A percentile compares a stretch with the other conserved stretches of the same genome.
phyloP scores from a whole-genome alignment of 2,113 vertebrate genomes.

The Muntiacus muntjak region DNA sequence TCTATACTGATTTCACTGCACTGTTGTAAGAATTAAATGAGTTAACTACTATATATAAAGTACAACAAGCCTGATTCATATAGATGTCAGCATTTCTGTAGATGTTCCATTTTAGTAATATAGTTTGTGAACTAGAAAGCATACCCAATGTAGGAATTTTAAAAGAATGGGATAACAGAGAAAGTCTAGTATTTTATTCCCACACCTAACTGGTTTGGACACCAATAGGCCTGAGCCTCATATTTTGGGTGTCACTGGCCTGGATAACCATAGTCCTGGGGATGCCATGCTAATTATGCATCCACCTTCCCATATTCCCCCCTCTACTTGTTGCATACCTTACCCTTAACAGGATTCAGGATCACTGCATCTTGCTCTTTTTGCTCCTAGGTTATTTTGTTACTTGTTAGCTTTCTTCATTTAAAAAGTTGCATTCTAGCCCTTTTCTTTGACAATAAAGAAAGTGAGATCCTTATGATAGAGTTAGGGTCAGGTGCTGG shows the following conservation, averaged over 20 bases:
- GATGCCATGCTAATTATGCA: neutral
- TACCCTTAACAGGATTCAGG: neutral
- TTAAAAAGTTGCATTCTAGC: neutral
- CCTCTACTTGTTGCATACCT: neutral
- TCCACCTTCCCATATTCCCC: neutral
- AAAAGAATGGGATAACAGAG: neutral
- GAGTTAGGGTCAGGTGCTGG: neutral
- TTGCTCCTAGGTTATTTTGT: neutral
- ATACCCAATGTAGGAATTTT: neutral
- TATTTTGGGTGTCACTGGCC: neutral
- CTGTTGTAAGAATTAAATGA: neutral
- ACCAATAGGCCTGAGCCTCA: neutral
- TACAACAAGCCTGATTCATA: neutral
- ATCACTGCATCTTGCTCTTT: neutral
- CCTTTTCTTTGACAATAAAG: neutral
- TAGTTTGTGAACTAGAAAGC: neutral
- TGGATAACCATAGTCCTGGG: neutral
- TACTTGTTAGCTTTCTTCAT: neutral
- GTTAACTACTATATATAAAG: neutral
- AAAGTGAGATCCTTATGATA: neutral
- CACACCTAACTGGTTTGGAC: neutral
- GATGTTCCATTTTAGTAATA: neutral
- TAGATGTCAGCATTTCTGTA: neutral
- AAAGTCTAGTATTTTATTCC: neutral
- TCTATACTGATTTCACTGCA: neutral